phyloP scores from a whole-genome alignment of 2,888 invertebrate species.

The Adela reaumurella region DNA sequence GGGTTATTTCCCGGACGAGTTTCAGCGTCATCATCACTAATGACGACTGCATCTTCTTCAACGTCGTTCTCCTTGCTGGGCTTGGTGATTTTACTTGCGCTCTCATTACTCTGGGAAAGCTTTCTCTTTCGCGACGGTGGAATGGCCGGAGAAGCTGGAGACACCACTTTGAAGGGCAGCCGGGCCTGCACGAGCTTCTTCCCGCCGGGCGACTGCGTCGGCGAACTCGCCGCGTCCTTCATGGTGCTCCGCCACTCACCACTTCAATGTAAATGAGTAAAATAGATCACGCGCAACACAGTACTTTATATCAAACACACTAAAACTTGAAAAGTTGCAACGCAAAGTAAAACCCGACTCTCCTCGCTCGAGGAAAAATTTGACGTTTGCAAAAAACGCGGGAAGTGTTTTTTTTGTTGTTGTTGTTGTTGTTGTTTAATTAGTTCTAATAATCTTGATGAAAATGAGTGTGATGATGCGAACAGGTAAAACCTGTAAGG shows the following conservation, averaged over 20 bases:
- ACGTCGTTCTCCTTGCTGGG: conserved; percentile 34
- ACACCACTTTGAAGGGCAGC: conserved; percentile 54
- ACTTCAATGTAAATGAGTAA: too few relatives aligned
- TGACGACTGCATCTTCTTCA: conserved; percentile 25
- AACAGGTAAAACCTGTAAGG: too few relatives aligned
- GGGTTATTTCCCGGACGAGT: conserved; percentile 22
- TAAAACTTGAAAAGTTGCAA: too few relatives aligned
- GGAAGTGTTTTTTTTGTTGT: too few relatives aligned
- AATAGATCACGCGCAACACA: too few relatives aligned
- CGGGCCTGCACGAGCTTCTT: conserved; percentile 62
- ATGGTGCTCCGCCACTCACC: background rate
- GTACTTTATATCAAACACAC: too few relatives aligned
- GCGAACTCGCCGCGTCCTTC: background rate
- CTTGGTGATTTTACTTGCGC: conserved; percentile 36
- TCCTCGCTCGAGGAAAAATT: too few relatives aligned
- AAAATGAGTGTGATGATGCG: too few relatives aligned
- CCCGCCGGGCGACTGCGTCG: background rate
- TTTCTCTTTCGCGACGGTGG: conserved; percentile 40
- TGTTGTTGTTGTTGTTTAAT: too few relatives aligned
- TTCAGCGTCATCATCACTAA: conserved; percentile 41
- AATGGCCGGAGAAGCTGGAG: conserved; percentile 25
- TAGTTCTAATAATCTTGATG: too few relatives aligned
- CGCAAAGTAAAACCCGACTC: too few relatives aligned
- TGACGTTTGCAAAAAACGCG: too few relatives aligned
- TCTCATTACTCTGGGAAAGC: conserved; percentile 32